Percentiles rank a stretch among this genome's conserved stretches.
These are phyloP conservation scores for Agapetus fuscipes DNA, from an alignment of 2,888 invertebrate genomes.

Conservation along the genomic window DNA sequence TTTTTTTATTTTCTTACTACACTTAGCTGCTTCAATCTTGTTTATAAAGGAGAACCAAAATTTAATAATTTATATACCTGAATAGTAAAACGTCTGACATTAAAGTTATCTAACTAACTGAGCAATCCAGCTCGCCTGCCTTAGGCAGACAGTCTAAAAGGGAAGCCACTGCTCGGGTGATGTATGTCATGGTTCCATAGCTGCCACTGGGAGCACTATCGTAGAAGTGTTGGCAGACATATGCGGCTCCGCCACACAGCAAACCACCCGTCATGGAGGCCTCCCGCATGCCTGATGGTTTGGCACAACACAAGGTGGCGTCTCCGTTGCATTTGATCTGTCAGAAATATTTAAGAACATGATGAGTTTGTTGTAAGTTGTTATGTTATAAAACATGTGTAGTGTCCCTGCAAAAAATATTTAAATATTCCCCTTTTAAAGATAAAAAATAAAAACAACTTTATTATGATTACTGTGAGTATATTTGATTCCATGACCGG, in stretches of 20 bases:
- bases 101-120: conserved; percentile 52
- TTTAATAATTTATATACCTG: too few species aligned
- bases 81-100: too few species aligned
- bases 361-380: too few species aligned
- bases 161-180: conserved; percentile 73
- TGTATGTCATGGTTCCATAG: conserved; percentile 95
- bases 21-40: too few species aligned
- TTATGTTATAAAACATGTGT: too few species aligned
- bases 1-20: too few species aligned
- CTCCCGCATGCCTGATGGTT: conserved; percentile 52
- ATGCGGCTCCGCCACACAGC: conserved; percentile 86
- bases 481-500: too few species aligned
- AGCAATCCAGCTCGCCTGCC: conserved; percentile 72
- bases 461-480: too few species aligned
- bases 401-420: too few species aligned
- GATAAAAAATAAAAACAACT: too few species aligned
- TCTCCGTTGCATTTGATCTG: conserved; percentile 82
- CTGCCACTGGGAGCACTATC: conserved; percentile 97
- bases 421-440: too few species aligned
- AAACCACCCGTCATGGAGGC: conserved; percentile 52
- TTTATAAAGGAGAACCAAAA: too few species aligned
- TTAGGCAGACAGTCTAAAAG: conserved; percentile 66
- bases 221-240: conserved; percentile 94
- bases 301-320: conserved; percentile 89
- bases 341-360: conserved; percentile 22